Base-by-base conservation (phyloP, 2,888 invertebrate genomes). In the Hypomecis atomaria region DNA sequence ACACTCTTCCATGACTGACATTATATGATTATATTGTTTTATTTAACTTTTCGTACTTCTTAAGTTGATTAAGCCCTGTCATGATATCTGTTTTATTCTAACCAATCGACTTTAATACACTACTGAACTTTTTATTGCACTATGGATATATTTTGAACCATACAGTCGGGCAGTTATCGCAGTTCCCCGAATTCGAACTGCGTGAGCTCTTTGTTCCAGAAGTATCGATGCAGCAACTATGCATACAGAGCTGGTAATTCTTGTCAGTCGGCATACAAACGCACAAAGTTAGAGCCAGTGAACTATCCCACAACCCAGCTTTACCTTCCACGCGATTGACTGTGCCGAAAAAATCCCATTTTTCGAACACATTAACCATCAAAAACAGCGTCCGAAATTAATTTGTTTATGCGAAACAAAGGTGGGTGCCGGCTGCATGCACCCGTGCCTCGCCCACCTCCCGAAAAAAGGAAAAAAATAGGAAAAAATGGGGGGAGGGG, bases 321-420 rank as follows among this genome's bases (percentile, higher is more conserved):
- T 76, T 75, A 65, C 70, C 70, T 78, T 74, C 68, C 73, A 50
- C 70, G 59, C 72, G 68, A 76, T 78, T 72, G 73, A 60, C 70
- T 69, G 66, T 71, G 63, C 69, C 61, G 58, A 64, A 72, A 78
- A 82, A 81, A 77, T 71, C 79, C 80, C 83, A 84, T 85, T 88
- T 85, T 86, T 83, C 84, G 87, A 84, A 88, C 87, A 87, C 88
- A 91, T 92, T 91, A 91, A 89, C 86, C 89, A 88, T 89, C 90
- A 89, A 88, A 90, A 92, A 90, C 90, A 89, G 85, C 87, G 90
- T 85, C 89, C 91, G 88, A 92, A 92, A 92, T 92, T 92, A 92
- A 92, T 92, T 92, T 92, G 92, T 92, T 91, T 92, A 92, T 92
- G 90, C 88, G 92, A 92, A 91, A 92, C 92, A 92, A 92, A 91